Evolutionary conservation across 2,888 invertebrate species (phyloP), one percentile per base, ranked within the genome.

Genomic region (Aspidapion aeneum): DNA sequence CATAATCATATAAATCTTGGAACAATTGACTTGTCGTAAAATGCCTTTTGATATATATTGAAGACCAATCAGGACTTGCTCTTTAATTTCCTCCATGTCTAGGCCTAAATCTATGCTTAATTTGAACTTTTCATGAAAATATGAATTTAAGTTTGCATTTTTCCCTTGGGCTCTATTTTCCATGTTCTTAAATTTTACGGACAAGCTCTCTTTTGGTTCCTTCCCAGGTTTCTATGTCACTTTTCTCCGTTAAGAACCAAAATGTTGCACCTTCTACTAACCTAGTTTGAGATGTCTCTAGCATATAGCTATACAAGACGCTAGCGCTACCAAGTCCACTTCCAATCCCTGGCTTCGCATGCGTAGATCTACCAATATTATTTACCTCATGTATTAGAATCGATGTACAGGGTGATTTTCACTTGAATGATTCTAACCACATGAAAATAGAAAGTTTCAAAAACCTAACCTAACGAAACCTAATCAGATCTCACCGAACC

Each of bases 231-330:
- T 5, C 2, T 5, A 63, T 54, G 3, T 55, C 21, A 1, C 35
- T 20, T 18, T 17, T 59, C 21, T 20, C 59, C 1, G 0, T 1
- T 2, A 21, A 18, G 49, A 59, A 63, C 63, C 58, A 63, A 57
- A 22, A 18, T 0, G 7, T 20, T 2, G 63, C 60, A 2, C 19
- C 35, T 21, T 35, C 60, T 2, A 1, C 50, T 16, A 63, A 18
- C 16, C 52, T 51, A 1, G 60, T 61, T 52, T 59, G 7, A 1
- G 63, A 58, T 21, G 63, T 59, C 55, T 63, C 63, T 18, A 63
- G 17, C 22, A 60, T 54, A 49, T 21, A 62, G n/a, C n/a, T n/a
- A n/a, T n/a, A n/a, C n/a, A n/a, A n/a, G n/a, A n/a, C n/a, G n/a
- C n/a, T n/a, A n/a, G n/a, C n/a, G n/a, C n/a, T n/a, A n/a, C n/a